A percentile compares a stretch with the other conserved stretches of the same genome.
Conservation (phyloP, 2,888 invertebrate genomes). For the Agelastica alni region DNA sequence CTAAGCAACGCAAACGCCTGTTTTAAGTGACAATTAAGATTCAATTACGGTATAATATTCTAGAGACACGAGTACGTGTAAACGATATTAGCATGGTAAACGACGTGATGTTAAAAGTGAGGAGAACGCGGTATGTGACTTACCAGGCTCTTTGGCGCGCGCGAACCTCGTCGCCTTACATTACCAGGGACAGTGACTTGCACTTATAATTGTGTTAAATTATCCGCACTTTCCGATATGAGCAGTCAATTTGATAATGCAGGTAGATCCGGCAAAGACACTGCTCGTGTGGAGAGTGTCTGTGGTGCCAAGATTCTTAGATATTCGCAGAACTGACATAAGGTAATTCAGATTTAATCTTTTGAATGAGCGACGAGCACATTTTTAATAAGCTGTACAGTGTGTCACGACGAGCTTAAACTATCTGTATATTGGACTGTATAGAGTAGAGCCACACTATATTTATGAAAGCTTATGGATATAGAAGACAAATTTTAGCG, state of each 20-base stretch:
- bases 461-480: no score
- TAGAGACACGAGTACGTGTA: constrained; percentile 34
- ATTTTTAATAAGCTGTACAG: no score
- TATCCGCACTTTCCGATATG: constrained; percentile 47
- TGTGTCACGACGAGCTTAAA: no score
- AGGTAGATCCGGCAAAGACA: constrained; percentile 33
- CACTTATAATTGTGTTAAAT: constrained; percentile 51
- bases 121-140: constrained; percentile 24
- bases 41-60: constrained; percentile 30
- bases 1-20: background rate
- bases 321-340: background rate
- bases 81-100: constrained; percentile 33
- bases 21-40: constrained; percentile 29
- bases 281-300: constrained; percentile 23
- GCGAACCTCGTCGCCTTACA: constrained; percentile 34
- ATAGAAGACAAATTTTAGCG: no score
- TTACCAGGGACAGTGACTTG: constrained; percentile 38
- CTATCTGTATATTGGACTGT: no score
- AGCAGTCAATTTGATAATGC: constrained; percentile 45
- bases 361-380: no score
- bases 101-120: constrained; percentile 13
- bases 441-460: no score
- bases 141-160: constrained; percentile 32
- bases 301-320: constrained; percentile 5
- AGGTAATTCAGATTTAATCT: no score